A percentile compares a stretch with the other conserved stretches of the same genome.
These are phyloP conservation scores for Delichon dasypus DNA, from an alignment of 2,797 vertebrate species.

Conservation along the genomic window DNA sequence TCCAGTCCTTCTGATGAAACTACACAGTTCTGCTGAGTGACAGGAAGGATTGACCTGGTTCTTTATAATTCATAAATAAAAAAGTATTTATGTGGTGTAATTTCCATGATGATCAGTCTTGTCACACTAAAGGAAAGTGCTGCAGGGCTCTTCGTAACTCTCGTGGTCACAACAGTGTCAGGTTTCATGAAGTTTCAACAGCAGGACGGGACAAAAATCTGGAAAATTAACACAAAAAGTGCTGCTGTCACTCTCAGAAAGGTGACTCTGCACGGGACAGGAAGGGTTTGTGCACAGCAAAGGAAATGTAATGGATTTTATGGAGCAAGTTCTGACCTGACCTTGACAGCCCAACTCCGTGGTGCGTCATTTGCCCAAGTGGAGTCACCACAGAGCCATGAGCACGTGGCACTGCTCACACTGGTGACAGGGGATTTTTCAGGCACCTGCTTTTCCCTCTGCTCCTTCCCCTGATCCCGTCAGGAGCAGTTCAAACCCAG, in stretches of 20 bases:
- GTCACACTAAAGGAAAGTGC: background rate
- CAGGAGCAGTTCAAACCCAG: background rate
- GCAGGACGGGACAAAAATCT: background rate
- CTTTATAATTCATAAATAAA: background rate
- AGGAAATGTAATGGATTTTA: background rate
- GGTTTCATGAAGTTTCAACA: background rate
- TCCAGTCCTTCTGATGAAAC: background rate
- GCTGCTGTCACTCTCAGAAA: background rate
- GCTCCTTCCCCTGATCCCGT: background rate
- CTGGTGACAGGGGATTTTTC: background rate
- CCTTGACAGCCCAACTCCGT: background rate
- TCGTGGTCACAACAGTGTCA: background rate
- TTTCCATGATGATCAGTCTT: background rate
- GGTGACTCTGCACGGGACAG: background rate
- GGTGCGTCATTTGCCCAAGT: background rate
- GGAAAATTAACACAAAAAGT: background rate
- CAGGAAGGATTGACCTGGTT: background rate
- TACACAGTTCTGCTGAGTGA: background rate
- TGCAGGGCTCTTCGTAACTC: background rate
- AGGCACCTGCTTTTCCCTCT: background rate
- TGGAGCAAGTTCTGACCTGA: background rate
- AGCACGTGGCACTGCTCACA: background rate
- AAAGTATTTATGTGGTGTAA: background rate
- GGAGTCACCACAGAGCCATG: background rate
- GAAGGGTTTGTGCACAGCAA: background rate